A percentile compares a stretch with the other conserved stretches of the same genome.
Evolutionary conservation across 2,797 vertebrate genomes (phyloP).

Genomic region (Helarctos malayanus): DNA sequence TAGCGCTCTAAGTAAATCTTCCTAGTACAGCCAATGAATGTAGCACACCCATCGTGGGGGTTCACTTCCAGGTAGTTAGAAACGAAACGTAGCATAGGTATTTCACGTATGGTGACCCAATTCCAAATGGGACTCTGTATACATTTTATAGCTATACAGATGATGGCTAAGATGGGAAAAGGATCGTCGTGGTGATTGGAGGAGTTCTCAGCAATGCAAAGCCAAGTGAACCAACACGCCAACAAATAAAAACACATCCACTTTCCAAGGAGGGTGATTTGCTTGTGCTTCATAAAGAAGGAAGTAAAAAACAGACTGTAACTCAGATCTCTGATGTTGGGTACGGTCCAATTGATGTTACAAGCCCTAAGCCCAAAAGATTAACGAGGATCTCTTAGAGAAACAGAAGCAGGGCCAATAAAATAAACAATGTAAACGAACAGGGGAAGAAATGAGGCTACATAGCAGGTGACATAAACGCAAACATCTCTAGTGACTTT

Average conservation of each 20-base stretch:
- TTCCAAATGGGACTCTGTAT: background rate
- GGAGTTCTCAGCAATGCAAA: constrained; percentile 13
- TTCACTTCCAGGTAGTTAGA: background rate
- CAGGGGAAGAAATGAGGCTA: background rate
- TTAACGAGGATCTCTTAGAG: constrained; percentile 57
- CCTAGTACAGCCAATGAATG: constrained; percentile 18
- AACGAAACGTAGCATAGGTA: background rate
- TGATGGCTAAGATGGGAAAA: background rate
- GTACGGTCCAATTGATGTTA: constrained; percentile 13
- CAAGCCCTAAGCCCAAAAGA: constrained; percentile 13
- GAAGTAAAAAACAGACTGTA: background rate
- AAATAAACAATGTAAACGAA: constrained; percentile 65
- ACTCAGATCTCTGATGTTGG: background rate
- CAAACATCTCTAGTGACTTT: constrained; percentile 27
- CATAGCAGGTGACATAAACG: background rate
- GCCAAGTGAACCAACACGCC: background rate
- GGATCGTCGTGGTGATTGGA: background rate
- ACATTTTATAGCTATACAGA: background rate
- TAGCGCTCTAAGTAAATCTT: background rate
- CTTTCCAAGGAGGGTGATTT: constrained; percentile 30
- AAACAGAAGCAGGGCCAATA: constrained; percentile 51
- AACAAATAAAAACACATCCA: background rate
- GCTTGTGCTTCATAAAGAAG: background rate
- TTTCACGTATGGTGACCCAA: background rate
- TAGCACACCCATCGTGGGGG: background rate